Evolutionary conservation across 2,113 vertebrate genomes (phyloP).

Genomic region (Microtus ochrogaster): DNA sequence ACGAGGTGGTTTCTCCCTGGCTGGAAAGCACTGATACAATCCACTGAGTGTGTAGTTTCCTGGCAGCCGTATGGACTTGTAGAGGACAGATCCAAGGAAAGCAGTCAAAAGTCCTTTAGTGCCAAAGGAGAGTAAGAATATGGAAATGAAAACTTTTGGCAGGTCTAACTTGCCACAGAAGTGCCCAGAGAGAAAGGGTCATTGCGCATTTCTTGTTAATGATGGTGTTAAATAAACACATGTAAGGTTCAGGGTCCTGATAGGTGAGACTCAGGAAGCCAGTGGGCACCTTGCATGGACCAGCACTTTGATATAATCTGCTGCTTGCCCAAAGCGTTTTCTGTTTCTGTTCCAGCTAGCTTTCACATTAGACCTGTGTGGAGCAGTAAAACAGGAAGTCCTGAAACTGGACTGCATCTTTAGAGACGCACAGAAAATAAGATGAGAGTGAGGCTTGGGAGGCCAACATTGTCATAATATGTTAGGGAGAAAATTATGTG

Average conservation of each 20-base stretch:
- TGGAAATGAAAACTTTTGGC: conserved; percentile 15
- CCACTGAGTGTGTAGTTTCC: conserved; percentile 44
- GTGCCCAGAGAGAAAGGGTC: conserved; percentile 30
- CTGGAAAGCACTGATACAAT: background rate
- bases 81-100: conserved; percentile 26
- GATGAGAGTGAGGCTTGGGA: no score
- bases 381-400: background rate
- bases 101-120: background rate
- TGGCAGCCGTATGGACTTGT: background rate
- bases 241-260: background rate
- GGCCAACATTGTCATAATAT: conserved; percentile 49
- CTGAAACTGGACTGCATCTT: conserved; percentile 42
- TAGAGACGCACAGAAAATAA: conserved; percentile 55
- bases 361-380: background rate
- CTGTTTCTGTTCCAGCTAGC: conserved; percentile 44
- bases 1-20: conserved; percentile 1
- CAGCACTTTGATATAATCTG: background rate
- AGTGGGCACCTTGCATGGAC: background rate
- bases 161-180: background rate
- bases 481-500: conserved; percentile 48
- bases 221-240: conserved; percentile 15
- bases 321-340: conserved; percentile 29
- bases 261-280: conserved; percentile 38
- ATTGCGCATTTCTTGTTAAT: conserved; percentile 9
- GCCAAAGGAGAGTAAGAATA: conserved; percentile 18